Evolutionary conservation across 2,113 vertebrate genomes (phyloP).

Genomic region (chimpanzee (Pan troglodytes)): NHGRI_mPanTro3-v2.1_pri NC_072401.2:55648501-55649000

Average conservation of each 20-base stretch:
- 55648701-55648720: neutral
- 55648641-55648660: neutral
- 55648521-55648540: neutral
- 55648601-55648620: neutral
- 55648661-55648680: neutral
- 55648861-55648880: neutral
- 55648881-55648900: neutral
- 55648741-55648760: neutral
- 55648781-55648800: neutral
- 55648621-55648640: neutral
- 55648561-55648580: neutral
- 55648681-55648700: neutral
- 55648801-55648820: neutral
- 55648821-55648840: neutral
- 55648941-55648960: neutral
- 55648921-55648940: constrained; percentile 3
- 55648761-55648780: neutral
- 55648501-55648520: neutral
- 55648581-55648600: neutral
- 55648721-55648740: neutral
- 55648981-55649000: neutral
- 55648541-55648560: neutral
- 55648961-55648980: neutral
- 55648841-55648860: neutral
- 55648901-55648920: neutral